Evolutionary conservation across 2,113 vertebrate genomes (phyloP).

Genomic region (Antennarius striatus): DNA sequence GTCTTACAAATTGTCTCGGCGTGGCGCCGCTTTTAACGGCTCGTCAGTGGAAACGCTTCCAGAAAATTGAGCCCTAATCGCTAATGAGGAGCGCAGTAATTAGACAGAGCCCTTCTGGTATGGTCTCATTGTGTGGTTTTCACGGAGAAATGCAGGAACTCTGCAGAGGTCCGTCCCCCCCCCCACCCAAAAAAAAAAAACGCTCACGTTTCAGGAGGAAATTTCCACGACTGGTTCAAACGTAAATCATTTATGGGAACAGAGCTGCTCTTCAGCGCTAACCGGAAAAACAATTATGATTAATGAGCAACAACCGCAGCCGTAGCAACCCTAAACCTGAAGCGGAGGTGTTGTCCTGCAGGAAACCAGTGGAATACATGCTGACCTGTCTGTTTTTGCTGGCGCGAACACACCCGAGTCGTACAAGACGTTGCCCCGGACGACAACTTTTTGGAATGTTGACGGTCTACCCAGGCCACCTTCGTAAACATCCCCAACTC

Average conservation of each 20-base stretch:
- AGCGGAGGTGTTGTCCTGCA: constrained; percentile 27
- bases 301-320: constrained; percentile 40
- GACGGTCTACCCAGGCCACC: constrained; percentile 41
- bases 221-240: constrained; percentile 38
- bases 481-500: constrained; percentile 61
- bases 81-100: constrained; percentile 22
- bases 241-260: constrained; percentile 49
- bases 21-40: not conserved
- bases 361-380: constrained; percentile 45
- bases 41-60: constrained; percentile 14
- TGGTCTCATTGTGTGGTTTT: constrained; percentile 19
- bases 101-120: constrained; percentile 19
- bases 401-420: constrained; percentile 48
- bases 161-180: constrained; percentile 1
- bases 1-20: not conserved
- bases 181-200: constrained; percentile 3
- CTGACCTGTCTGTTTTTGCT: constrained; percentile 47
- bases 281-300: constrained; percentile 47
- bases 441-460: constrained; percentile 68
- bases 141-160: constrained; percentile 8
- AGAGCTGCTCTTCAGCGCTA: constrained; percentile 34
- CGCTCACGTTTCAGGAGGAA: constrained; percentile 17
- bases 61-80: not conserved
- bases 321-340: constrained; percentile 23
- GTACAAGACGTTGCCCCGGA: constrained; percentile 53